Evolutionary conservation across 2,888 invertebrate genomes (phyloP), one percentile per base, ranked within the genome.

Genomic region (Muscina levida): DNA sequence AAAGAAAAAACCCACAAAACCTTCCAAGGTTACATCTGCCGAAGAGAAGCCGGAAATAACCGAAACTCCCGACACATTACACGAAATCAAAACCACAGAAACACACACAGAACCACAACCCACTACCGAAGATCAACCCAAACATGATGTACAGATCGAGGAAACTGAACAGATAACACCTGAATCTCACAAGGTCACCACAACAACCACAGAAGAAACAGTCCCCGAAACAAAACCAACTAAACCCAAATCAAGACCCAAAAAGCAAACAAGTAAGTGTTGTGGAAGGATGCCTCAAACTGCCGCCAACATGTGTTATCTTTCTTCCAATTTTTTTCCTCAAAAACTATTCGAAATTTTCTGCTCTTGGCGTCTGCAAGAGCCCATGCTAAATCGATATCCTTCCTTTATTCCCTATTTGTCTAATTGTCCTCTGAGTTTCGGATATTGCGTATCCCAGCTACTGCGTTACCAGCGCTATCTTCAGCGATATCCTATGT

Each of bases 131-230:
- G 62, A 76, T 65, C 84, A 85, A 83, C 78, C 82, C 80, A 73
- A 82, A 83, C 75, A 76, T 81, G 82, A 84, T 80, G 85, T 84
- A 84, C 88, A 89, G 85, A 86, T 87, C 85, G 88, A 87, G 86
- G 87, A 88, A 86, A 88, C 87, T 83, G 88, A 88, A 85, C 92
- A 92, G 86, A 92, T 91, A 88, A 87, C 91, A 78, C 86, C 90
- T 83, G 87, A 88, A 85, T 86, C 86, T 85, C 86, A 87, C 85
- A 91, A 88, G 85, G 88, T 88, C 78, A 86, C 85, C 86, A 85
- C 88, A 83, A 86, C 75, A 82, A 86, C 87, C 83, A 86, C 79
- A 83, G 86, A 86, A 87, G 88, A 88, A 85, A 88, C 87, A 84
- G 86, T 85, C 19, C 62, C 42, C 84, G 87, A 87, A 84, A 91